Evolutionary conservation across 2,888 invertebrate species (phyloP), one percentile per base, ranked within the genome.

Genomic region (Heliconius ethilla): DNA sequence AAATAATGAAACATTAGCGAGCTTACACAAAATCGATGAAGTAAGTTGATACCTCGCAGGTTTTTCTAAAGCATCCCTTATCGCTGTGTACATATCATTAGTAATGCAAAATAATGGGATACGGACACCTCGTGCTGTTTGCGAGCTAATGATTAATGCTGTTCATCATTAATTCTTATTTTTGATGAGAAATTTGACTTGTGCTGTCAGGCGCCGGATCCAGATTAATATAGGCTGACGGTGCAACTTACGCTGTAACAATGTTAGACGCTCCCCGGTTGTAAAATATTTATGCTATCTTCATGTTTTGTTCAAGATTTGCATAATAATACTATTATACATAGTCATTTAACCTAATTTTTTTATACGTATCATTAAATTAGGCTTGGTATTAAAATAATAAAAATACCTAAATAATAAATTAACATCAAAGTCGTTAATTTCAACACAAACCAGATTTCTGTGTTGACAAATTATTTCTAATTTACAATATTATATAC

Each of bases 151-250:
- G 94, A 94, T 94, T 94, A 94, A 94, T 94, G 94, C 90, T 89
- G 90, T 89, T 91, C 91, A 87, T 90, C 94, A 94, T 94, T 94
- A 94, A 94, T 94, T 94, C 93, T 93, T 93, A 94, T 94, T 94
- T 94, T 92, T 93, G 93, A 94, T 93, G 94, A 94, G 94, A 94
- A 94, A 93, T 93, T 94, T 92, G 94, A 94, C 94, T 94, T 92
- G 89, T 88, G 91, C 93, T 92, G 93, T 93, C 93, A 92, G 91
- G 85, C 90, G 90, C 90, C 92, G 91, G 92, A 93, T 90, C 91
- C 91, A 93, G 93, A 94, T 94, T 94, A 92, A 94, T 93, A 93
- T 87, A 88, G 88, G 92, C 92, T 94, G 94, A 94, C 94, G 91
- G 83, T 91, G 94, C 94, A 94, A 92, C 87, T 94, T 94, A 87